These are phyloP conservation scores for Nixonia krombeini DNA, from an alignment of 1,140 invertebrate genomes.

Conservation along the genomic window DNA sequence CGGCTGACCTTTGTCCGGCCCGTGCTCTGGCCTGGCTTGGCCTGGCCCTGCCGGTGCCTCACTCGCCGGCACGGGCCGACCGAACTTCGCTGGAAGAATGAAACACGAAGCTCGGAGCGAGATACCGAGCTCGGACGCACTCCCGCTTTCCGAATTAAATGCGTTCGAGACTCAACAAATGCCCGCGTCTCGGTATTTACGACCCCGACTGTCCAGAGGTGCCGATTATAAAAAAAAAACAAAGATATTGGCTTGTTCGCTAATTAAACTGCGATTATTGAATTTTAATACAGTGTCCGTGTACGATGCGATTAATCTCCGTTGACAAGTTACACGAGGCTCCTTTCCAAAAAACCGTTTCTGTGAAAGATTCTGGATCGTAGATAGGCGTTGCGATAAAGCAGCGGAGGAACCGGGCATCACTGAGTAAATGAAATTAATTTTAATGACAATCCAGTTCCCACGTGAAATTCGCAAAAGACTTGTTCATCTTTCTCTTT, in stretches of 20 bases:
- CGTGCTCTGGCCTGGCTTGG: constrained; percentile 62
- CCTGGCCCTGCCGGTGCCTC: constrained; percentile 55
- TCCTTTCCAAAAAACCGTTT: constrained; percentile 8
- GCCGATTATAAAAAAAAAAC: too few relatives aligned
- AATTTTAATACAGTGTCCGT: too few relatives aligned
- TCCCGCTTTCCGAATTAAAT: too few relatives aligned
- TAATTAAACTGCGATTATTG: too few relatives aligned
- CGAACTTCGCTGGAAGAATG: constrained; percentile 44
- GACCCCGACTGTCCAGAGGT: too few relatives aligned
- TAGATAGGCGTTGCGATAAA: constrained; percentile 11
- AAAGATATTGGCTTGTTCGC: too few relatives aligned
- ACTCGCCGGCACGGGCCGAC: constrained; percentile 17
- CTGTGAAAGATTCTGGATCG: constrained; percentile 3
- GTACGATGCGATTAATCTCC: too few relatives aligned
- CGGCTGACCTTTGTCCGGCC: constrained; percentile 68
- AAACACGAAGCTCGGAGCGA: constrained; percentile 8
- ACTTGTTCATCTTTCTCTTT: too few relatives aligned
- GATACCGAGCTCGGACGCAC: background rate
- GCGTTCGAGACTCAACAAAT: background rate
- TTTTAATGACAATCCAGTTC: constrained; percentile 49
- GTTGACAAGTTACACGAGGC: background rate
- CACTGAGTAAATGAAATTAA: constrained; percentile 40
- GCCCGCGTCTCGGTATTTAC: too few relatives aligned
- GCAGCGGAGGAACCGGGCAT: background rate
- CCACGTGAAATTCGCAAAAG: constrained; percentile 39